Percentiles rank a stretch among this genome's conserved stretches.
Conservation (phyloP, 2,888 invertebrate genomes). For the Cheilosia soror region DNA sequence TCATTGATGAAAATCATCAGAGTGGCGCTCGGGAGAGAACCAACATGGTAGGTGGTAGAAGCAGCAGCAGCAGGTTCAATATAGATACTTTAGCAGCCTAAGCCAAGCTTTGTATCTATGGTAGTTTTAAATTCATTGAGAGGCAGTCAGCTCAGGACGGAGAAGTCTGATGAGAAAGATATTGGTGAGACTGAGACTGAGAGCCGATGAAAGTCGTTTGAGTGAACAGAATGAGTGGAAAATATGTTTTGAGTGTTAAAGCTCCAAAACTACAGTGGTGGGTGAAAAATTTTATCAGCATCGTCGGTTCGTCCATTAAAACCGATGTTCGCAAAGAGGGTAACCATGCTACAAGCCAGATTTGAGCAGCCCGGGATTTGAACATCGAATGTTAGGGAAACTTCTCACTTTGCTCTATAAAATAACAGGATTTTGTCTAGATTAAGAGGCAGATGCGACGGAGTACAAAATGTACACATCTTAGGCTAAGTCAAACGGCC, state of each 20-base stretch:
- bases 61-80: slow-evolving; percentile 5
- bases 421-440: too few species aligned
- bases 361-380: too few species aligned
- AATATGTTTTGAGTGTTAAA: slow-evolving; percentile 1
- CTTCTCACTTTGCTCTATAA: too few species aligned
- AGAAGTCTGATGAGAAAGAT: slow-evolving; percentile 4
- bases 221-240: slow-evolving; percentile 8
- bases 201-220: slow-evolving; percentile 16
- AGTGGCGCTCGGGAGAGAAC: slow-evolving; percentile 58
- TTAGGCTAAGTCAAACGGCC: too few species aligned
- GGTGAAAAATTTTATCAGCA: too few species aligned
- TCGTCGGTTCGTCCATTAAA: too few species aligned
- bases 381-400: too few species aligned
- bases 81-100: not conserved
- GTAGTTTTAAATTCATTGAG: slow-evolving; percentile 55
- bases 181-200: slow-evolving; percentile 1
- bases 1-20: slow-evolving; percentile 71
- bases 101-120: not conserved
- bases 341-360: too few species aligned
- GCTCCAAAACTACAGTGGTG: not conserved
- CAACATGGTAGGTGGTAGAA: slow-evolving; percentile 1
- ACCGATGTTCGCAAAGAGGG: too few species aligned
- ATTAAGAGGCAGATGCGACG: too few species aligned
- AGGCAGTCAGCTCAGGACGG: not conserved
- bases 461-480: too few species aligned